Percentiles rank a stretch among this genome's conserved stretches.
phyloP scores from a whole-genome alignment of 2,888 invertebrate genomes.

The Panzeria rudis region DNA sequence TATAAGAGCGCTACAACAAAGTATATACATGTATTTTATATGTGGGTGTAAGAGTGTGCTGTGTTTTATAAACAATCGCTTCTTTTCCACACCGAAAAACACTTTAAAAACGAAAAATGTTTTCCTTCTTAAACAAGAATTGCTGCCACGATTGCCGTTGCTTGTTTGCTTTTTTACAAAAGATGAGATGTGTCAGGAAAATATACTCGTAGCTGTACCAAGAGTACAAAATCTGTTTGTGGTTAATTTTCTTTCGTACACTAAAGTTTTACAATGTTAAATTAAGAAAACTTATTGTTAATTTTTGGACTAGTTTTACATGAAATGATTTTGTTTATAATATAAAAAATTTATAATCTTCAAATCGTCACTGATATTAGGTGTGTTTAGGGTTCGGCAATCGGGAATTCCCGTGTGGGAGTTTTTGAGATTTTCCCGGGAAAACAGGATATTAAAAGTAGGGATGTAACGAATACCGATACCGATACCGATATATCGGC shows the following conservation, averaged over 20 bases:
- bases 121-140: not conserved
- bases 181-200: conserved; percentile 10
- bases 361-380: too few relatives aligned
- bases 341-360: not conserved
- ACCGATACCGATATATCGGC: too few relatives aligned
- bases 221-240: not conserved
- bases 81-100: not conserved
- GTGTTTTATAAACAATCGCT: not conserved
- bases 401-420: too few relatives aligned
- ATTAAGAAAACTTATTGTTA: not conserved
- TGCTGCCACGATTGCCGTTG: not conserved
- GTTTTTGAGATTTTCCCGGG: too few relatives aligned
- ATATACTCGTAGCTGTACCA: not conserved
- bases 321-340: not conserved
- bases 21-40: not conserved
- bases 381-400: too few relatives aligned
- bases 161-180: not conserved
- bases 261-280: not conserved
- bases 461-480: too few relatives aligned
- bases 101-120: not conserved
- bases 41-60: not conserved
- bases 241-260: not conserved
- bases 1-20: not conserved
- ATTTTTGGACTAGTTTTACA: not conserved
- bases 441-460: too few relatives aligned